Conservation (phyloP, 2,113 vertebrate genomes). For the Typhlomys cinereus region DNA sequence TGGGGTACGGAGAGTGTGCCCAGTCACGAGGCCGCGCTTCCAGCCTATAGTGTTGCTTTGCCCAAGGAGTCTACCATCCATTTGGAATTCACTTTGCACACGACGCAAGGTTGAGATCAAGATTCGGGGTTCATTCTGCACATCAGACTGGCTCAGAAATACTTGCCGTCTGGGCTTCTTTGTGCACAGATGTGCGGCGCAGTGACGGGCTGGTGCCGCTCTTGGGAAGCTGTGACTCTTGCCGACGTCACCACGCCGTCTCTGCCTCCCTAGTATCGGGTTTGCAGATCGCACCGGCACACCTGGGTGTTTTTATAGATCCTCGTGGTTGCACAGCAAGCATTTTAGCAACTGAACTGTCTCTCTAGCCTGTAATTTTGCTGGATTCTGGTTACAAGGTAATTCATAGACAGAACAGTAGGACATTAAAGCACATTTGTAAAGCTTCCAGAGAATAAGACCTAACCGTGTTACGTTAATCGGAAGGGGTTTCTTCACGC, state of each 20-base stretch:
- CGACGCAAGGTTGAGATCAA: not conserved
- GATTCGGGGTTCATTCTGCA: not conserved
- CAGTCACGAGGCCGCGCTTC: not conserved
- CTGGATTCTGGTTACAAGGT: constrained; percentile 16
- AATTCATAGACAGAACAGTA: not conserved
- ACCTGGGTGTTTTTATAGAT: not conserved
- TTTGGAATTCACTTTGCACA: constrained; percentile 12
- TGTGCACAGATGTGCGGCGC: not conserved
- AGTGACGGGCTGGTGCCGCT: not conserved
- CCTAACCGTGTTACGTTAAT: not conserved
- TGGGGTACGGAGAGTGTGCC: not conserved
- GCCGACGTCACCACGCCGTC: not conserved
- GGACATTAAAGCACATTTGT: not conserved
- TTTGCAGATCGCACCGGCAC: not conserved
- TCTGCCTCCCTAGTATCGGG: not conserved
- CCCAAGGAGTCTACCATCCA: not conserved
- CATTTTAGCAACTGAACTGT: not conserved
- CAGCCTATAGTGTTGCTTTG: not conserved
- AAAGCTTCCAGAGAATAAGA: not conserved
- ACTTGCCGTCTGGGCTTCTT: too few relatives aligned
- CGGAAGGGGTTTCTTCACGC: not conserved
- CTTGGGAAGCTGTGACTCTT: not conserved
- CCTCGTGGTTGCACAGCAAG: not conserved
- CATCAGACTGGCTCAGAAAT: not conserved
- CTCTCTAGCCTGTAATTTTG: not conserved